Evolutionary conservation across 1,140 invertebrate species (phyloP).

Genomic region (Macrobrachium rosenbergii): DNA sequence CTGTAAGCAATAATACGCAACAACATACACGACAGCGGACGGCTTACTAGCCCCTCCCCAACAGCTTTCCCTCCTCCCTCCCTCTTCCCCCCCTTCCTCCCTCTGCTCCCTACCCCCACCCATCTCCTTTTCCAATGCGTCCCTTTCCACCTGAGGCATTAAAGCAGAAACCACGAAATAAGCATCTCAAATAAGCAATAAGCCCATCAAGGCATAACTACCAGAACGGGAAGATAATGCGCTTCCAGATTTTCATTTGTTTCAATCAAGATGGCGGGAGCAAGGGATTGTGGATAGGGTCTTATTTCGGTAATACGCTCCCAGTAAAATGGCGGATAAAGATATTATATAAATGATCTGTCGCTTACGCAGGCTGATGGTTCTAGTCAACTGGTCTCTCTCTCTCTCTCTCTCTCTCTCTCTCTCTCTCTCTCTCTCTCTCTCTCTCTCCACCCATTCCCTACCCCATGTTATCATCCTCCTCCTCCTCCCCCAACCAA

Average conservation of each 20-base stretch:
- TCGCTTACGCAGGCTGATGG: background rate
- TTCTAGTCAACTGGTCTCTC: background rate
- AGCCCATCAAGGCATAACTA: background rate
- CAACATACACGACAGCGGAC: no score
- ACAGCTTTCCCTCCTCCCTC: background rate
- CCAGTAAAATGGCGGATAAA: constrained; percentile 23
- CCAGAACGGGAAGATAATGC: no score
- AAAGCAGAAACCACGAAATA: background rate
- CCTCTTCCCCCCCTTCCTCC: background rate
- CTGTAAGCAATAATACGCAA: no score
- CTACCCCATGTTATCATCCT: background rate
- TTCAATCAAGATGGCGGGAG: constrained; percentile 5
- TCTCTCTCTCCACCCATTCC: background rate
- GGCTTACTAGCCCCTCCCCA: background rate
- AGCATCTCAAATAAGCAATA: background rate
- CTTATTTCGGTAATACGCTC: constrained; percentile 16
- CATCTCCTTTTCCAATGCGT: background rate
- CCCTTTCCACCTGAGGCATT: background rate
- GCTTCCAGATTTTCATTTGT: constrained; percentile 14
- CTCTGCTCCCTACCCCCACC: background rate
- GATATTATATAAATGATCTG: no score
- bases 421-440: background rate
- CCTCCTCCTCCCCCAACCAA: background rate
- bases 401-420: constrained; percentile 23
- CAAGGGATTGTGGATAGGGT: background rate